Evolutionary conservation across 23 tunicate genomes (phyloP), one percentile per base, ranked within the genome.

Genomic region (Phallusia fumigata): DNA sequence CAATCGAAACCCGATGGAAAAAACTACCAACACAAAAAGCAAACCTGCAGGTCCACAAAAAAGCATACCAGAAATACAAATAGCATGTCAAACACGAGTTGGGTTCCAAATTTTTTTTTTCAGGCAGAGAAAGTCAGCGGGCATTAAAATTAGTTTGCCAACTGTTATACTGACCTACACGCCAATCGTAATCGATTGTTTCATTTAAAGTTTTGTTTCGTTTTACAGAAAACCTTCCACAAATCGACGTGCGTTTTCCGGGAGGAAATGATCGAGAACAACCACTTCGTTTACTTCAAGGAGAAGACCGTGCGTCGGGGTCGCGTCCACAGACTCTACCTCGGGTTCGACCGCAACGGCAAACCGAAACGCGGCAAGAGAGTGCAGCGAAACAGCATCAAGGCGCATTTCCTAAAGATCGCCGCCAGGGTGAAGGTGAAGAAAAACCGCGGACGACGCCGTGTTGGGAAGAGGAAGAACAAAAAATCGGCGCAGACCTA

Each of bases 271-370:
- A 73, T 80, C 32, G 84, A 80, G 53, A 80, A 84, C 33, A 52
- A 64, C 50, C 80, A 82, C 82, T 89, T 80, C 80, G 74, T 85
- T 18, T 89, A 72, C 86, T 81, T 78, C 74, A 31, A 77, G 30
- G 30, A 65, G 26, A 52, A 36, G 18, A 65, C 30, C 34, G 33
- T 22, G 24, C 31, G 30, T 22, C n/a, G n/a, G n/a, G n/a, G n/a
- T n/a, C 73, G 82, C 73, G 18, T 15, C 15, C 58, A 51, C 58
- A 51, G 58, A 18, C 32, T 64, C 19, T 84, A 65, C 79, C 13
- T 89, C 65, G 95, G 88, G 32, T 84, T 89, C 86, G 95, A 84
- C 40, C 75, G 74, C 33, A 76, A 44, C 0, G 95, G 95, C 45
- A 74, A 52, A 40, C 85, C 95, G 24, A 88, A 79, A 53, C 82